Evolutionary conservation across 1,140 invertebrate genomes (phyloP).

Genomic region (Ctenoplectra terminalis): DNA sequence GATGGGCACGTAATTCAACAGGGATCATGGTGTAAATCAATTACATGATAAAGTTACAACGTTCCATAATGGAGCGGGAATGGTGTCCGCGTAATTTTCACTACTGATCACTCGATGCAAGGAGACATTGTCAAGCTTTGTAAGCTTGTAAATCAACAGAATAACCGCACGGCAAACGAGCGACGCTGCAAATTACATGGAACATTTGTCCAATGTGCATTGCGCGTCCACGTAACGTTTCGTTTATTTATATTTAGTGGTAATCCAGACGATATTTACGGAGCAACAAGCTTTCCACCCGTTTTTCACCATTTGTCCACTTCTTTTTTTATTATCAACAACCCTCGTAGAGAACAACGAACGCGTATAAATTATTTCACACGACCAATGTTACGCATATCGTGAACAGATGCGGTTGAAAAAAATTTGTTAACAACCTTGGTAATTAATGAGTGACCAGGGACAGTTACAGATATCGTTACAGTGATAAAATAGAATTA

Average conservation of each 20-base stretch:
- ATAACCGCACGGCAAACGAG: background rate
- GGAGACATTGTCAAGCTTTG: conserved; percentile 13
- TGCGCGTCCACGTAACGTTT: background rate
- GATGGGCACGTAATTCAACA: background rate
- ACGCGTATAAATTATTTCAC: background rate
- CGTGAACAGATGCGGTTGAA: background rate
- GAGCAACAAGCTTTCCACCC: no score
- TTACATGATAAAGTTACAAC: conserved; percentile 7
- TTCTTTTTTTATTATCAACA: background rate
- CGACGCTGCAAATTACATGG: conserved; percentile 9
- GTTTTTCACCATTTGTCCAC: no score
- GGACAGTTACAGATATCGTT: background rate
- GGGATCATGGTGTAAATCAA: conserved; percentile 10
- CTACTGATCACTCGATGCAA: background rate
- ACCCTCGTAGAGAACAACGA: background rate
- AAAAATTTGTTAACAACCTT: background rate
- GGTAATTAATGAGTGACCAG: background rate
- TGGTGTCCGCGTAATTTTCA: background rate
- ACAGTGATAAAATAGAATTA: background rate
- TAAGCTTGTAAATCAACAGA: conserved; percentile 34
- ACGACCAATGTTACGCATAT: background rate
- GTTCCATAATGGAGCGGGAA: background rate
- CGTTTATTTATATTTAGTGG: background rate
- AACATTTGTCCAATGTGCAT: background rate
- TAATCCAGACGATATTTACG: background rate